These are phyloP conservation scores for Drosophila subsilvestris DNA, from an alignment of 2,888 invertebrate species.

Conservation along the genomic window DNA sequence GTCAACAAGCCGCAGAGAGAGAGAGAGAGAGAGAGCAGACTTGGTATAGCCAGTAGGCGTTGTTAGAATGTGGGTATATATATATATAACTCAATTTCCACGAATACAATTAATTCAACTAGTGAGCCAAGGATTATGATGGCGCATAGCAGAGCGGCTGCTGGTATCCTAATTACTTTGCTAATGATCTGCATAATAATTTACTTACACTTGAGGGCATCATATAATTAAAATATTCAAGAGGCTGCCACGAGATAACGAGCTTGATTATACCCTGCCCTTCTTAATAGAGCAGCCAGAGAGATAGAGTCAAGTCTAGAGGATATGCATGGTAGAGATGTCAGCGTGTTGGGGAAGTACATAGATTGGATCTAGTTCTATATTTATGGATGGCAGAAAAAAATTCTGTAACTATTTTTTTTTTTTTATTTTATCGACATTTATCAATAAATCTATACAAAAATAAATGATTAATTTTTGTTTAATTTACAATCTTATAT, in stretches of 20 bases:
- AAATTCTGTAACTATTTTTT: too few species aligned
- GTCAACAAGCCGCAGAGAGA: constrained; percentile 23
- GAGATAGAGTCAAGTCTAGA: neutral
- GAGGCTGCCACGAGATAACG: constrained; percentile 16
- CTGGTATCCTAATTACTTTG: constrained; percentile 58
- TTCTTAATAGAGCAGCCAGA: neutral
- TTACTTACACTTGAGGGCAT: constrained; percentile 57
- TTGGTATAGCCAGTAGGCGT: constrained; percentile 23
- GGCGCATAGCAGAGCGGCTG: neutral
- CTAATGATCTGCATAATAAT: constrained; percentile 77
- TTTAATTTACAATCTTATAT: neutral
- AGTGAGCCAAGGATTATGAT: constrained; percentile 35
- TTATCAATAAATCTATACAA: too few species aligned
- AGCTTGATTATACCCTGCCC: constrained; percentile 29
- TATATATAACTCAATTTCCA: constrained; percentile 64
- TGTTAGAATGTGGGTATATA: constrained; percentile 42
- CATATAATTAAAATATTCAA: constrained; percentile 53
- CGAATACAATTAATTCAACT: constrained; percentile 65
- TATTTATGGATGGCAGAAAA: neutral
- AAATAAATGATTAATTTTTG: neutral
- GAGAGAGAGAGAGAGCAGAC: constrained; percentile 7
- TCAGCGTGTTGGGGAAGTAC: neutral
- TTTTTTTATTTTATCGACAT: too few species aligned
- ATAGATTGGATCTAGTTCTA: too few species aligned
- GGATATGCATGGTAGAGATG: neutral